phyloP scores from a whole-genome alignment of 2,888 invertebrate species.

The Corythucha ciliata region DNA sequence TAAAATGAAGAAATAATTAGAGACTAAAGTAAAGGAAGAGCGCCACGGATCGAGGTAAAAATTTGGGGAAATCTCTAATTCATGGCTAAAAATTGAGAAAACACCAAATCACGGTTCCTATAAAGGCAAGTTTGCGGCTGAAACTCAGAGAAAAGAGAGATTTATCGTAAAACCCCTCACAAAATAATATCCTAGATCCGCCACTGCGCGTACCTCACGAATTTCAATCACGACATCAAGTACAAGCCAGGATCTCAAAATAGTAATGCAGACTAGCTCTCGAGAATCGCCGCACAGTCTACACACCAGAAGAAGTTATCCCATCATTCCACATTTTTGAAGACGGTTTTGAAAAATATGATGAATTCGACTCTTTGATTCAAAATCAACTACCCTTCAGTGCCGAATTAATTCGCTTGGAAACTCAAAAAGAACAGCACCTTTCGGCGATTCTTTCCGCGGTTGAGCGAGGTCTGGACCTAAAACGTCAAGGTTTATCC shows the following conservation, averaged over 20 bases:
- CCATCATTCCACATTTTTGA: not conserved
- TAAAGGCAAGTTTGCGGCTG: too few relatives aligned
- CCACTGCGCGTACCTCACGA: conserved; percentile 10
- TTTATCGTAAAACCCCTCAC: too few relatives aligned
- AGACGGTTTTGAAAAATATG: not conserved
- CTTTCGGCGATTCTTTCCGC: conserved; percentile 1
- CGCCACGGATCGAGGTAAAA: too few relatives aligned
- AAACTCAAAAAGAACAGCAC: conserved; percentile 14
- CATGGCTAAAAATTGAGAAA: too few relatives aligned
- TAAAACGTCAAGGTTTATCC: not conserved
- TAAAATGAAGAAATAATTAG: too few relatives aligned
- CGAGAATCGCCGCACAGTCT: not conserved
- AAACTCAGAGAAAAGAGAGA: too few relatives aligned
- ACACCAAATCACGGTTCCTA: too few relatives aligned
- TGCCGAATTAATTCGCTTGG: conserved; percentile 9
- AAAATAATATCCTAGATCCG: too few relatives aligned
- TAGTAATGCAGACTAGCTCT: conserved; percentile 12
- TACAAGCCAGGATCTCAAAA: conserved; percentile 15
- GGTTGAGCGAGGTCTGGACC: conserved; percentile 6
- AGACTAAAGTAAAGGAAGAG: too few relatives aligned
- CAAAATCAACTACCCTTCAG: conserved; percentile 14
- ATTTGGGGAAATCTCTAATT: too few relatives aligned
- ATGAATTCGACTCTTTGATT: conserved; percentile 11
- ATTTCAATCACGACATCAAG: conserved; percentile 14
- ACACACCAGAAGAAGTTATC: not conserved